These are phyloP conservation scores for Pseudomyrmex gracilis DNA, from an alignment of 1,140 invertebrate species.

Conservation along the genomic window DNA sequence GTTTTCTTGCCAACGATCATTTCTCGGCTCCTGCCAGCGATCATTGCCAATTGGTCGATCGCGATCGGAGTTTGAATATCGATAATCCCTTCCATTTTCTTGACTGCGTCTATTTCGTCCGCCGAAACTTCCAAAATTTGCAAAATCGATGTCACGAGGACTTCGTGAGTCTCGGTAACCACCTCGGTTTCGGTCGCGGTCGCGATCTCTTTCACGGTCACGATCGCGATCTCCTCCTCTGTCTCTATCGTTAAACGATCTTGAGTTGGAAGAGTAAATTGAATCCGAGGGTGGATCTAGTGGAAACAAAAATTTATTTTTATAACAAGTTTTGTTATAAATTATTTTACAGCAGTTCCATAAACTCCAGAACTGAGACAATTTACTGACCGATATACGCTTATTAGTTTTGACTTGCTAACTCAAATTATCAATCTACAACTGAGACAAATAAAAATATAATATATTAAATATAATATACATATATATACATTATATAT, in stretches of 20 bases:
- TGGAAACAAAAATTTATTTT: slow-evolving; percentile 20
- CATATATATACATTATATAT: too few species aligned
- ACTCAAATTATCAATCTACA: neutral
- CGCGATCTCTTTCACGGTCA: slow-evolving; percentile 85
- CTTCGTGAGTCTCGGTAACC: slow-evolving; percentile 84
- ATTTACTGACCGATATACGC: slow-evolving; percentile 40
- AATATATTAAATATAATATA: too few species aligned
- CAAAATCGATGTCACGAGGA: slow-evolving; percentile 85
- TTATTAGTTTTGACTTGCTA: slow-evolving; percentile 44
- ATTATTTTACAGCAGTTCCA: neutral
- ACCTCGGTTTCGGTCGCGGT: slow-evolving; percentile 85
- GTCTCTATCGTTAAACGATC: slow-evolving; percentile 77
- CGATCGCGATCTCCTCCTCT: slow-evolving; percentile 86
- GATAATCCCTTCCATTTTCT: slow-evolving; percentile 85
- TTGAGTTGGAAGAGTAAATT: slow-evolving; percentile 72
- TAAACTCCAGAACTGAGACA: neutral
- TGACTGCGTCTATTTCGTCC: slow-evolving; percentile 84
- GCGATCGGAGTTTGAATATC: slow-evolving; percentile 74
- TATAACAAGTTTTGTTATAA: neutral
- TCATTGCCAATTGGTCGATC: slow-evolving; percentile 77
- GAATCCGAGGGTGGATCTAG: slow-evolving; percentile 78
- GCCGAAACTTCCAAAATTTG: slow-evolving; percentile 83
- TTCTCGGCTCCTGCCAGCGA: slow-evolving; percentile 87
- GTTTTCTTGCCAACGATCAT: slow-evolving; percentile 92
- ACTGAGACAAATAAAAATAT: too few species aligned